Conservation (phyloP, 2,888 invertebrate genomes). For the Acrocyrtus sp. region DNA sequence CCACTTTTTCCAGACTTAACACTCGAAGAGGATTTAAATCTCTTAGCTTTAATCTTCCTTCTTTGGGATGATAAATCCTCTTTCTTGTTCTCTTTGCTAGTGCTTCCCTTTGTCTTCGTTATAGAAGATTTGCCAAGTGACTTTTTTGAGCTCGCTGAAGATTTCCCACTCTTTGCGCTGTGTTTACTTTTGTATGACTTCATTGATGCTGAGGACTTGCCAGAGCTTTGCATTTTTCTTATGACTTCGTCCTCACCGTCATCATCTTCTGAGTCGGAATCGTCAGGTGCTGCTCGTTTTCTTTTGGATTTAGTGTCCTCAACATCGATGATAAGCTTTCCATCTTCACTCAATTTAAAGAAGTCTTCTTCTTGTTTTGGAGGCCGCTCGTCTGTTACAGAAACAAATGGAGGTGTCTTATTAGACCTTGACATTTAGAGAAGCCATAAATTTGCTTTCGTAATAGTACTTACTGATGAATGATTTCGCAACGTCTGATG, state of each 20-base stretch:
- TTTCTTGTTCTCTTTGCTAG: conserved; percentile 20
- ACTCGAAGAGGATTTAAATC: conserved; percentile 36
- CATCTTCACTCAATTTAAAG: conserved; percentile 58
- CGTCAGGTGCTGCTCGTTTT: conserved; percentile 45
- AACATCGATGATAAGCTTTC: conserved; percentile 58
- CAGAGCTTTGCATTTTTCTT: conserved; percentile 3
- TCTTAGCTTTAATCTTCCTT: conserved; percentile 21
- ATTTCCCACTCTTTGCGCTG: conserved; percentile 23
- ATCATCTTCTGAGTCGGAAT: conserved; percentile 39
- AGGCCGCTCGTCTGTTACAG: conserved; percentile 47
- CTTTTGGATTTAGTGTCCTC: conserved; percentile 28
- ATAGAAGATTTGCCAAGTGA: conserved; percentile 16
- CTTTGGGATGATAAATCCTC: background rate
- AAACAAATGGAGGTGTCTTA: conserved; percentile 1
- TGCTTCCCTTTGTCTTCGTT: conserved; percentile 1
- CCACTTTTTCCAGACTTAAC: conserved; percentile 23
- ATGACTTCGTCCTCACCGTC: conserved; percentile 19
- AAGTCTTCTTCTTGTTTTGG: conserved; percentile 51
- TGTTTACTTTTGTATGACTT: conserved; percentile 37
- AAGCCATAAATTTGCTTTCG: conserved; percentile 2
- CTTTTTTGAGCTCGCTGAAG: conserved; percentile 13
- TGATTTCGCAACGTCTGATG: conserved; percentile 57
- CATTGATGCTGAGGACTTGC: conserved; percentile 19
- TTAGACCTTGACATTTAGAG: background rate
- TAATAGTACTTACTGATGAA: conserved; percentile 58